phyloP scores from a whole-genome alignment of 2,113 vertebrate genomes.

The Perca schrenkii region DNA sequence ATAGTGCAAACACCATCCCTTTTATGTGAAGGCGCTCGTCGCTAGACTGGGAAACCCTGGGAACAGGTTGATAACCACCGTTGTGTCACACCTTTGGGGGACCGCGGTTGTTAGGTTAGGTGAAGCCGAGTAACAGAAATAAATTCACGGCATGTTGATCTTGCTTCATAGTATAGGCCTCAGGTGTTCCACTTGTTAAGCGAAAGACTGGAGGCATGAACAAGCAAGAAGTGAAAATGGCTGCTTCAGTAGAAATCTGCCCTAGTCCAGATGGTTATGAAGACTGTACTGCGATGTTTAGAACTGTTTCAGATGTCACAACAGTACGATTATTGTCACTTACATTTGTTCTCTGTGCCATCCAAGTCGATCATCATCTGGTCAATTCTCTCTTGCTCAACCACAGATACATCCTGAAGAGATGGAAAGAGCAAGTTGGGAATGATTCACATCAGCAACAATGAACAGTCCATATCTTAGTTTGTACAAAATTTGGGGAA shows the following conservation, averaged over 20 bases:
- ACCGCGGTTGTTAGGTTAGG: no score
- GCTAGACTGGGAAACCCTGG: no score
- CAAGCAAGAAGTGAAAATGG: background rate
- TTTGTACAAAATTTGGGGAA: background rate
- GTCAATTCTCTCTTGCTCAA: constrained; percentile 95
- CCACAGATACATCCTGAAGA: constrained; percentile 88
- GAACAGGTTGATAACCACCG: no score
- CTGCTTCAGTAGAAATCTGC: no score
- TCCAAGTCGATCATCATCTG: constrained; percentile 96
- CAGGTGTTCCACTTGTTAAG: no score
- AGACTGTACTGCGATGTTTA: background rate
- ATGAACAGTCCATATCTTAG: background rate
- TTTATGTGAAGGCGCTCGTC: no score
- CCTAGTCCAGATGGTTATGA: background rate
- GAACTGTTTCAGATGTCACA: background rate
- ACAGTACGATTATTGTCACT: constrained; percentile 55
- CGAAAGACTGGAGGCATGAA: background rate
- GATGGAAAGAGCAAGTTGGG: background rate
- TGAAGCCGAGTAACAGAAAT: no score
- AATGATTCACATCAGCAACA: background rate
- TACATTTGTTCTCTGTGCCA: constrained; percentile 97
- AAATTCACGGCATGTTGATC: no score
- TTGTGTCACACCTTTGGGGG: no score
- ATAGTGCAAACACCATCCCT: no score
- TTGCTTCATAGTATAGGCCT: no score